Evolutionary conservation across 2,113 vertebrate species (phyloP), one percentile per base, ranked within the genome.

Genomic region (Picathartes gymnocephalus): DNA sequence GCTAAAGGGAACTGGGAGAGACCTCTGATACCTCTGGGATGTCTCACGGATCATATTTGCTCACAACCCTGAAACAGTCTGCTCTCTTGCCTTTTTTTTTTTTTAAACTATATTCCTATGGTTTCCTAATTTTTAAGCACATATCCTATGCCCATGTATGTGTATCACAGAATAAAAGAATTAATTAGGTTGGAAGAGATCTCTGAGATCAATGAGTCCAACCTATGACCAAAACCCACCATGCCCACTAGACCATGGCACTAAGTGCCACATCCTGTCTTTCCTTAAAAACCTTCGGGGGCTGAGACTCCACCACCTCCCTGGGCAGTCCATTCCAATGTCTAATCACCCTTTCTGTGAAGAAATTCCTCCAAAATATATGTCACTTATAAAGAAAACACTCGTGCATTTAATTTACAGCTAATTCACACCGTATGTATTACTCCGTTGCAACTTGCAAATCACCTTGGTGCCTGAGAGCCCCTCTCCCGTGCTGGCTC

Each of bases 391-490:
- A 23, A 60, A 51, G 22, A 51, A 53, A 85, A 72, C 40, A 51
- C 22, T 45, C 21, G 39, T 74, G 79, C 13, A 3, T 65, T 92
- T 60, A 54, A 68, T 72, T 82, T 47, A 16, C 57, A 72, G 21
- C 57, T 64, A n/a, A 85, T 76, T 22, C 11, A n/a, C 45, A n/a
- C 35, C 6, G 2, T 44, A 12, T 47, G 48, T 30, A 11, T 24
- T 42, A 8, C 45, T 79, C 25, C 8, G 31, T 35, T 47, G 71
- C 54, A 35, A 45, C 58, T 80, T 44, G 58, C 68, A 44, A 19
- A 86, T 83, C 80, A 61, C 66, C 79, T 86, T 28, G 30, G 66
- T 85, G 79, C 58, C 70, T 30, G 57, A 68, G 89, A 77, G 69
- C 40, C 23, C 0, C 12, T 15, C 28, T 71, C 19, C 51, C 13